Base-by-base conservation (phyloP, 2,113 vertebrate species). In the Myotis lucifugus region DNA sequence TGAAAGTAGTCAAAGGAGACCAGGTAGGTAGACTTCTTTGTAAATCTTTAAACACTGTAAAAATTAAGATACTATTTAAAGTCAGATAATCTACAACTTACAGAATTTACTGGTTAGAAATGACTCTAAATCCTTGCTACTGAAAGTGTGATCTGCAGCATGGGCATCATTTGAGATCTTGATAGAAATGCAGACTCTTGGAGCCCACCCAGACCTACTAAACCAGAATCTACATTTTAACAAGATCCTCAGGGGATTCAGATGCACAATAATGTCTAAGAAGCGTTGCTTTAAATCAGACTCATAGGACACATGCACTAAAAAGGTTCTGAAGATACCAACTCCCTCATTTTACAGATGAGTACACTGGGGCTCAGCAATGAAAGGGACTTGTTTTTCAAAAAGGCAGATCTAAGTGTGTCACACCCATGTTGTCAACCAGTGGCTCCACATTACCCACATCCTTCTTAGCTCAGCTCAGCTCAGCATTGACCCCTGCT, bases 41-140 rank as follows among this genome's bases (percentile, higher is more conserved):
- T 42, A 92, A 95, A 79, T 21, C 42, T 88, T 69, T 59, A 95
- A 78, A 69, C 54, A n/a, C 34, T 85, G 34, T 85, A 64, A 90
- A 90, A 93, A 50, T 52, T 85, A 59, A 54, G 42, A 70, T 81
- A 50, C 23, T 70, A 59, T 76, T 92, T 95, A 46, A 72, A 59
- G 73, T 52, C 21, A 82, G 66, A 48, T 83, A 78, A 87, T 52
- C 27, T 84, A 67, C 46, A 81, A 46, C 15, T 69, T 70, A 34
- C 14, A 93, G 50, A 95, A 64, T 67, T 89, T 92, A 86, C 23
- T 89, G 40, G 8, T 46, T 86, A 74, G 52, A 92, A 92, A 74
- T 12, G 4, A 70, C 32, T 88, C 37, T 72, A 89, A 81, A 59
- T 85, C 73, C 12, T 95, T 76, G 32, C 8, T 50, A 40, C n/a